These are phyloP conservation scores for Goniozus legneri DNA, from an alignment of 1,140 invertebrate genomes.

Conservation along the genomic window DNA sequence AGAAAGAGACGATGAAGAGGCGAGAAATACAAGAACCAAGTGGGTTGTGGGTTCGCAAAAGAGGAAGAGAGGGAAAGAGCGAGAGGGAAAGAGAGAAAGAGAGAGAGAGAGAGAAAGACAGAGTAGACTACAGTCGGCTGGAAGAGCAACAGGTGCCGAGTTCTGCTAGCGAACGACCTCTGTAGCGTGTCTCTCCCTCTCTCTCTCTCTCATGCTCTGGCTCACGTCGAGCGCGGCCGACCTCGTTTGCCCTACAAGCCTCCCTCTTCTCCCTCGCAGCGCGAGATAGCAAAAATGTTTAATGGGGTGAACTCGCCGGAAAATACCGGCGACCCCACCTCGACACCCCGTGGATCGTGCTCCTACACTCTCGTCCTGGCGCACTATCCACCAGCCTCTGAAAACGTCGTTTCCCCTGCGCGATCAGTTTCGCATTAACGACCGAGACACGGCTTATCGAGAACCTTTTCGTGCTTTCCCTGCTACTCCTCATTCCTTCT, in stretches of 20 bases:
- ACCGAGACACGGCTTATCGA: slow-evolving; percentile 28
- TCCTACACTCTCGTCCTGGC: no score
- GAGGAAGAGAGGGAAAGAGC: slow-evolving; percentile 17
- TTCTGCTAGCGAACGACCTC: slow-evolving; percentile 40
- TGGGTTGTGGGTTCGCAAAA: not conserved
- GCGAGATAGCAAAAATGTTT: slow-evolving; percentile 53
- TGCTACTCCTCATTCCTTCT: no score
- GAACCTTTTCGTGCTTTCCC: slow-evolving; percentile 17
- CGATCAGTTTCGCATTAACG: slow-evolving; percentile 45
- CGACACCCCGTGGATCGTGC: slow-evolving; percentile 28
- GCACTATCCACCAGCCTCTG: no score
- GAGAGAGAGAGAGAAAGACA: slow-evolving; percentile 24
- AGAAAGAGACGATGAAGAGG: not conserved
- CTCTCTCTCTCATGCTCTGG: no score
- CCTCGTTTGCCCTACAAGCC: no score
- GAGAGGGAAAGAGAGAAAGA: slow-evolving; percentile 18
- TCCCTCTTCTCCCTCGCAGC: not conserved
- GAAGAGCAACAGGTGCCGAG: slow-evolving; percentile 52
- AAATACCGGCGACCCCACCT: slow-evolving; percentile 42
- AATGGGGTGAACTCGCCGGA: slow-evolving; percentile 54
- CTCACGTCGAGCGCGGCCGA: no score
- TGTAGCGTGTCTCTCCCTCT: slow-evolving; percentile 14
- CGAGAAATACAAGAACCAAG: slow-evolving; percentile 18
- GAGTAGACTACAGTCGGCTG: slow-evolving; percentile 31
- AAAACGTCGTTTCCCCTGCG: slow-evolving; percentile 36